Evolutionary conservation across 30 jellyfish, hydroid and myxozoan genomes (phyloP).

Genomic region (Chironex yamaguchii): DNA sequence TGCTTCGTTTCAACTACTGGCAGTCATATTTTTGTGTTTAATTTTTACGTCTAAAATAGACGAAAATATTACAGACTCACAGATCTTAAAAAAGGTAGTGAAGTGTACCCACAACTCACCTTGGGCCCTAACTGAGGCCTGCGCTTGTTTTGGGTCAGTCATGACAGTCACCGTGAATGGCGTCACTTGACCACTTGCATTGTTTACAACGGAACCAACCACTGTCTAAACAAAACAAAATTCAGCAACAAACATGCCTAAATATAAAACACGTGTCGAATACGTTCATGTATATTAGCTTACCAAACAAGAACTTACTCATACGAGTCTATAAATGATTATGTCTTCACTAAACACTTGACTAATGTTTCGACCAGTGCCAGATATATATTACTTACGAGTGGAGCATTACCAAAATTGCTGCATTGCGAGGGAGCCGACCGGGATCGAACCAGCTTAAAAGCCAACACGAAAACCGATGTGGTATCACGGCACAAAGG

Average conservation of each 20-base stretch:
- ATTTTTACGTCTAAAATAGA: too few relatives aligned
- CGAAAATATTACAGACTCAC: too few relatives aligned
- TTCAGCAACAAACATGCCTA: too few relatives aligned
- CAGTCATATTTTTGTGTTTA: too few relatives aligned
- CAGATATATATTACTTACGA: too few relatives aligned
- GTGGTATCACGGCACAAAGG: too few relatives aligned
- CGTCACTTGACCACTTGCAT: conserved; percentile 71
- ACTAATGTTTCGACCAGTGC: too few relatives aligned
- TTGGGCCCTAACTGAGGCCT: conserved; percentile 55
- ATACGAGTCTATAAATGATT: neutral
- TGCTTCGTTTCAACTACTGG: too few relatives aligned
- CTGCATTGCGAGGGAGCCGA: too few relatives aligned
- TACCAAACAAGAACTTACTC: neutral
- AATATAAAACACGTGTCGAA: neutral
- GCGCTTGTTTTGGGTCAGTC: conserved; percentile 56
- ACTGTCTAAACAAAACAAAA: conserved; percentile 43
- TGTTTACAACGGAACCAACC: conserved; percentile 78
- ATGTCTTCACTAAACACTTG: neutral
- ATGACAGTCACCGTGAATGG: conserved; percentile 77
- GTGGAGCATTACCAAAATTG: too few relatives aligned
- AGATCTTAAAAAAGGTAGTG: neutral
- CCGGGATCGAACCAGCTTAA: too few relatives aligned
- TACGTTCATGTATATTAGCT: neutral
- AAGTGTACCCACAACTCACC: conserved; percentile 12
- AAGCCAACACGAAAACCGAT: too few relatives aligned